A percentile compares a stretch with the other conserved stretches of the same genome.
These are phyloP conservation scores for Lethenteron camtschaticum DNA, from an alignment of 2,113 vertebrate genomes.

Conservation along the genomic window DNA sequence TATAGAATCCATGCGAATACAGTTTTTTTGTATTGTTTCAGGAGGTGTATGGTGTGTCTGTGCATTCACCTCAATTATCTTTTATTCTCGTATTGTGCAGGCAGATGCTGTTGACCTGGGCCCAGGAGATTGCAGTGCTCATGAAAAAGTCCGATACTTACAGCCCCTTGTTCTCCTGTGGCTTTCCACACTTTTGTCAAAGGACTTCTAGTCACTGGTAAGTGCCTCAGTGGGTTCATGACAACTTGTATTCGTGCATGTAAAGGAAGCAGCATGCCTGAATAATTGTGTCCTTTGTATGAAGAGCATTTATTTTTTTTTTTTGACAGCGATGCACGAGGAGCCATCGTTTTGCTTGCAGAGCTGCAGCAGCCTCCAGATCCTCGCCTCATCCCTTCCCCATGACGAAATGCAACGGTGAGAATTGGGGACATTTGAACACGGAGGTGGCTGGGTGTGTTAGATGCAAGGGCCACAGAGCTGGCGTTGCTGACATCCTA, in stretches of 20 bases:
- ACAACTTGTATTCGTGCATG: no score
- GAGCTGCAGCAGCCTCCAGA: conserved; percentile 62
- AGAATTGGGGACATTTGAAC: neutral
- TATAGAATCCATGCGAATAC: conserved; percentile 9
- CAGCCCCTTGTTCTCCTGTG: conserved; percentile 57
- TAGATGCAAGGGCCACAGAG: no score
- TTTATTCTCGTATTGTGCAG: conserved; percentile 21
- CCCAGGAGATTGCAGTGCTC: conserved; percentile 63
- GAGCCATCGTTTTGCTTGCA: conserved; percentile 59
- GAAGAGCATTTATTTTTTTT: neutral
- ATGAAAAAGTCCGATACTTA: conserved; percentile 97
- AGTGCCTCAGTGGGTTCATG: conserved; percentile 14
- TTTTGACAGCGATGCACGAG: conserved; percentile 23
- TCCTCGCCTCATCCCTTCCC: conserved; percentile 55
- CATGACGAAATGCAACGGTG: conserved; percentile 74
- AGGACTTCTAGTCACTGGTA: conserved; percentile 74
- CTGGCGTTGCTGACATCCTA: no score
- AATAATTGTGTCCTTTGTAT: neutral
- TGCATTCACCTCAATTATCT: neutral
- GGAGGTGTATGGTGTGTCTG: no score
- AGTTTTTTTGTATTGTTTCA: no score
- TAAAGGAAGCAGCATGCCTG: neutral
- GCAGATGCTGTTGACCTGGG: conserved; percentile 75
- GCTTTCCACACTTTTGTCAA: conserved; percentile 87
- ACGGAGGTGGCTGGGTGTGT: no score